A percentile compares a stretch with the other conserved stretches of the same genome.
Conservation (phyloP, 1,140 invertebrate species). For the Rhysida immarginata region DNA sequence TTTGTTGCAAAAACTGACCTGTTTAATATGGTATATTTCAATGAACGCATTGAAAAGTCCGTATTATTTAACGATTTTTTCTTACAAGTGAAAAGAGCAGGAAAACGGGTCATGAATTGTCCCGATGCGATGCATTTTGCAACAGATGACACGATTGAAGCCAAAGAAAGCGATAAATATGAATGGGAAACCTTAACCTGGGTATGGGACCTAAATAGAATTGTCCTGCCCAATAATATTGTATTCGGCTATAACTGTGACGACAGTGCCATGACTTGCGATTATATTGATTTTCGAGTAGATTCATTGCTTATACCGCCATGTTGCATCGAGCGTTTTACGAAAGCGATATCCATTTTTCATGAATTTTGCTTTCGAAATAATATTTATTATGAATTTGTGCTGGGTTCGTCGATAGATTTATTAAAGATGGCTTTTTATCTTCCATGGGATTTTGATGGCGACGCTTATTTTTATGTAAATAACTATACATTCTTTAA, state of each 20-base stretch:
- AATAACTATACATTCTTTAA: neutral
- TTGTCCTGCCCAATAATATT: slow-evolving; percentile 4
- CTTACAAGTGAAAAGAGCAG: slow-evolving; percentile 15
- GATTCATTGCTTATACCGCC: slow-evolving; percentile 9
- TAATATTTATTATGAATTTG: slow-evolving; percentile 18
- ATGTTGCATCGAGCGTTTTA: slow-evolving; percentile 17
- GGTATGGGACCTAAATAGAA: slow-evolving; percentile 16
- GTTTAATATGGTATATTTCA: slow-evolving; percentile 14
- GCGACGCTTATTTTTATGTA: neutral
- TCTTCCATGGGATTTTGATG: slow-evolving; percentile 1
- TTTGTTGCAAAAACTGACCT: slow-evolving; percentile 19
- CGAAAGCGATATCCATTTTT: neutral
- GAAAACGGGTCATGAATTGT: neutral
- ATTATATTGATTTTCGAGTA: neutral
- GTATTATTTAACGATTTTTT: slow-evolving; percentile 10
- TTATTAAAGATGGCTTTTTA: neutral
- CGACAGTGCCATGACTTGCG: neutral
- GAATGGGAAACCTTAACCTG: slow-evolving; percentile 17
- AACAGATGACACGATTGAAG: slow-evolving; percentile 4
- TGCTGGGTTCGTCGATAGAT: neutral
- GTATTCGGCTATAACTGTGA: slow-evolving; percentile 4
- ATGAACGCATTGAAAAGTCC: slow-evolving; percentile 10
- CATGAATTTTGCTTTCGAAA: slow-evolving; percentile 7
- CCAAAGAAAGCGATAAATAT: neutral
- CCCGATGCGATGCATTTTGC: slow-evolving; percentile 1